Evolutionary conservation across 2,113 vertebrate genomes (phyloP).

Genomic region (Electrona antarctica): DNA sequence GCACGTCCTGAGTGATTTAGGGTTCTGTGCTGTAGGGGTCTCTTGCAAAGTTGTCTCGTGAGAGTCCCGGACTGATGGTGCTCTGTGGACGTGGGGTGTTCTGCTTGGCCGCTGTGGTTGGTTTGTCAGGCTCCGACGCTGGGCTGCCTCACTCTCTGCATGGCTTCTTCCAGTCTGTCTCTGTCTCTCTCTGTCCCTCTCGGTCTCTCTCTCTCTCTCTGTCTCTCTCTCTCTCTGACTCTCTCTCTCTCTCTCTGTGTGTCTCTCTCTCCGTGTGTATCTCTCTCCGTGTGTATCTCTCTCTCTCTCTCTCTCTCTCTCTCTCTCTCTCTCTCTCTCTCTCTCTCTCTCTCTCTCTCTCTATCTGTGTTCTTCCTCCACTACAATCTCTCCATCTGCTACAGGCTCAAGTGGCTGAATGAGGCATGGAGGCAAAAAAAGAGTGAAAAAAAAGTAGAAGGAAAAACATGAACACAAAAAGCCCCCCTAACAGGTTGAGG

Average conservation of each 20-base stretch:
- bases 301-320: slow-evolving; percentile 48
- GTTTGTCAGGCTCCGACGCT: slow-evolving; percentile 50
- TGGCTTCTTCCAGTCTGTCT: slow-evolving; percentile 52
- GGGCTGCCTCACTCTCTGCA: slow-evolving; percentile 62
- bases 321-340: slow-evolving; percentile 37
- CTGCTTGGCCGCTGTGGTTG: slow-evolving; percentile 6
- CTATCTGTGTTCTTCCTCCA: slow-evolving; percentile 20
- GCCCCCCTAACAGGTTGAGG: slow-evolving; percentile 72
- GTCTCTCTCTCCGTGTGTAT: slow-evolving; percentile 36
- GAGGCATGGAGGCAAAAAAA: slow-evolving; percentile 52
- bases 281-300: slow-evolving; percentile 37
- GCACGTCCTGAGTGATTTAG: slow-evolving; percentile 25
- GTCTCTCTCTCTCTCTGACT: slow-evolving; percentile 22
- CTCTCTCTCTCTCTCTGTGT: slow-evolving; percentile 35
- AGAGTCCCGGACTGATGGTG: slow-evolving; percentile 25
- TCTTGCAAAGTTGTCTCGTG: slow-evolving; percentile 25
- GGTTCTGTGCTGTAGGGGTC: background rate
- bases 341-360: slow-evolving; percentile 50
- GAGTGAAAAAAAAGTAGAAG: slow-evolving; percentile 31
- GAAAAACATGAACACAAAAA: slow-evolving; percentile 71
- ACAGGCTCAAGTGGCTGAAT: slow-evolving; percentile 74
- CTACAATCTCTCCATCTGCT: slow-evolving; percentile 68
- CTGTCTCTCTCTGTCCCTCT: slow-evolving; percentile 10
- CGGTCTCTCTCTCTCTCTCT: slow-evolving; percentile 41
- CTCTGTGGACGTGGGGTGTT: slow-evolving; percentile 29